Conservation (phyloP, 1,140 invertebrate genomes). For the Lucilia cuprina region DNA sequence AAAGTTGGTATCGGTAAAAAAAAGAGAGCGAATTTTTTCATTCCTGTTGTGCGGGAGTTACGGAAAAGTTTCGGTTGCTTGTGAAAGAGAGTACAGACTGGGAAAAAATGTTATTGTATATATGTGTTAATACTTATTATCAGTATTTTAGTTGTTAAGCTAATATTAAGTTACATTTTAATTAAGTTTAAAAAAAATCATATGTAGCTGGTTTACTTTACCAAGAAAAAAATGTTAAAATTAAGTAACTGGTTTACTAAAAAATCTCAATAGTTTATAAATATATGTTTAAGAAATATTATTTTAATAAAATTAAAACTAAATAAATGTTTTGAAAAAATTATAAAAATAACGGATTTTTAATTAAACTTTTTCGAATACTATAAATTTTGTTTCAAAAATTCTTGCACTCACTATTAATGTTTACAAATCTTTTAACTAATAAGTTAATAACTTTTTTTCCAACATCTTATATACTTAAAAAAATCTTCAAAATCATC, state of each 20-base stretch:
- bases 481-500: too few species aligned
- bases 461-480: too few species aligned
- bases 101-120: not conserved
- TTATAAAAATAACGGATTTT: too few species aligned
- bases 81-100: slow-evolving; percentile 9
- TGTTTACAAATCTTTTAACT: too few species aligned
- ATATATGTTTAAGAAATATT: too few species aligned
- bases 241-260: not conserved
- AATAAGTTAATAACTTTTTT: too few species aligned
- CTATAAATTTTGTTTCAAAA: too few species aligned
- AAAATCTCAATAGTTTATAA: not conserved
- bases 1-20: not conserved
- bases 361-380: too few species aligned
- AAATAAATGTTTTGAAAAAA: too few species aligned
- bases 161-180: not conserved
- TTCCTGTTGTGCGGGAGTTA: not conserved
- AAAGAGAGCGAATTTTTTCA: not conserved
- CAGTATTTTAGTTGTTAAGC: not conserved
- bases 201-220: not conserved
- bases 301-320: too few species aligned
- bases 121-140: not conserved
- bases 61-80: not conserved
- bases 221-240: not conserved
- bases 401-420: too few species aligned
- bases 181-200: not conserved